Conservation (phyloP, 2,888 invertebrate genomes). For the Agrenia bidenticulata region DNA sequence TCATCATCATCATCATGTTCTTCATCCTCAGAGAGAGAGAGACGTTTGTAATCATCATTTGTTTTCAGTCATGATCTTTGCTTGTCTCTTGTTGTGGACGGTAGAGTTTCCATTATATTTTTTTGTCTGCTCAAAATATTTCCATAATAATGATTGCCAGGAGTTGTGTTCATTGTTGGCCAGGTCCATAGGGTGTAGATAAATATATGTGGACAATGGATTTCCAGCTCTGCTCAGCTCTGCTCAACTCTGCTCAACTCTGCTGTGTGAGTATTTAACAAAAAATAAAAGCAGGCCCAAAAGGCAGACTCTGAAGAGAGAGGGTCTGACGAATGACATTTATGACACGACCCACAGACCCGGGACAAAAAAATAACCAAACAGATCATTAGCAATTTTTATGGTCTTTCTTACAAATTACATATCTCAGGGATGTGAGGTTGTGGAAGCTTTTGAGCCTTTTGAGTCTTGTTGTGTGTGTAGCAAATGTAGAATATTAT, state of each 20-base stretch:
- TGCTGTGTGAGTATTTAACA: no score
- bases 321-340: slow-evolving; percentile 24
- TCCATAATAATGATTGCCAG: slow-evolving; percentile 23
- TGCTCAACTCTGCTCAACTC: no score
- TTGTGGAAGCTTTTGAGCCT: not conserved
- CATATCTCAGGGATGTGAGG: not conserved
- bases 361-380: slow-evolving; percentile 17
- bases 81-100: not conserved
- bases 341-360: slow-evolving; percentile 21
- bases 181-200: no score
- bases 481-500: no score
- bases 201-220: no score
- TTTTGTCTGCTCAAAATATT: slow-evolving; percentile 23
- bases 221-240: no score
- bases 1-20: slow-evolving; percentile 7
- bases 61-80: slow-evolving; percentile 14
- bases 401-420: slow-evolving; percentile 15
- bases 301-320: not conserved
- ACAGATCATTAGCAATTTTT: slow-evolving; percentile 26
- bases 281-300: not conserved
- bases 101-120: not conserved
- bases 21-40: not conserved
- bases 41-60: slow-evolving; percentile 22
- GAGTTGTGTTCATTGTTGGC: slow-evolving; percentile 12
- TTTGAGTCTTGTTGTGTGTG: no score